Conservation (phyloP, 2,888 invertebrate species). For the Leucania comma region DNA sequence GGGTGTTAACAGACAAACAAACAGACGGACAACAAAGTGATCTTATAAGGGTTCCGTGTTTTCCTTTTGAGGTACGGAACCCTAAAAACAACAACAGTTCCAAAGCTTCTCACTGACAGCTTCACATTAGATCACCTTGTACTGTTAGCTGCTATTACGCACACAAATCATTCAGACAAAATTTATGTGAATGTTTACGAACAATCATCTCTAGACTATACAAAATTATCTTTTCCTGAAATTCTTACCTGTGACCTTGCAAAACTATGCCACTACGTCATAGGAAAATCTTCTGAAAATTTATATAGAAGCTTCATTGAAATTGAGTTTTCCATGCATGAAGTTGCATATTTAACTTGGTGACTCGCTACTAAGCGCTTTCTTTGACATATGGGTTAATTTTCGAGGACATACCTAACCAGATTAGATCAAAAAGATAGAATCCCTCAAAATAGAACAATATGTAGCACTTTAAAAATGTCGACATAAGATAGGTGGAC, state of each 20-base stretch:
- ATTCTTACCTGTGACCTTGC: constrained; percentile 48
- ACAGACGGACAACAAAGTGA: too few species aligned
- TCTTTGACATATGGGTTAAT: constrained; percentile 10
- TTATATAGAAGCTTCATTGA: constrained; percentile 4
- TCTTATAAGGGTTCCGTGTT: too few species aligned
- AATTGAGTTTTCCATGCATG: not conserved
- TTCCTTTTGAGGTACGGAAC: too few species aligned
- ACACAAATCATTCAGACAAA: constrained; percentile 44
- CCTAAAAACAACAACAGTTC: constrained; percentile 1
- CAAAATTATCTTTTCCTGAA: constrained; percentile 46
- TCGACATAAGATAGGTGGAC: constrained; percentile 50
- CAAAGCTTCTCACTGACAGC: constrained; percentile 11
- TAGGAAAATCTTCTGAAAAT: constrained; percentile 3
- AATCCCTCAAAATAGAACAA: constrained; percentile 27
- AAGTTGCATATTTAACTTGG: not conserved
- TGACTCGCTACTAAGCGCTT: not conserved
- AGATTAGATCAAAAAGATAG: constrained; percentile 38
- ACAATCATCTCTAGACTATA: constrained; percentile 48
- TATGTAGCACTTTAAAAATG: constrained; percentile 30
- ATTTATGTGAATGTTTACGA: constrained; percentile 48
- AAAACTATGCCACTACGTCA: constrained; percentile 28
- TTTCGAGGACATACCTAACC: constrained; percentile 6
- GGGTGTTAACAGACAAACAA: too few species aligned
- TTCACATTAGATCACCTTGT: constrained; percentile 20
- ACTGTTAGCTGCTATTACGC: constrained; percentile 13